Base-by-base conservation (phyloP, 2,797 vertebrate genomes). In the Tapera naevia region DNA sequence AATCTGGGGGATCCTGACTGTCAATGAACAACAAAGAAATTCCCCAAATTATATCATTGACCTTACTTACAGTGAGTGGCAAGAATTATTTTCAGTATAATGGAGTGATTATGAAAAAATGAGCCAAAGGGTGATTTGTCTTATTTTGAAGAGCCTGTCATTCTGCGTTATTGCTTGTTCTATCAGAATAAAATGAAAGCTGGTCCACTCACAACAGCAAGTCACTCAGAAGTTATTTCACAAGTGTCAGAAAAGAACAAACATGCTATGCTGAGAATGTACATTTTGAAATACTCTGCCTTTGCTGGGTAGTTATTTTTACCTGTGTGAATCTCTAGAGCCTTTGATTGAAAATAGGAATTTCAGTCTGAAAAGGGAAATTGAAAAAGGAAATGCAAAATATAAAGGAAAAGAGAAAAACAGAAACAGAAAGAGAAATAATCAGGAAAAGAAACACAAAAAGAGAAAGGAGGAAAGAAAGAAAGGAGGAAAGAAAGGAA, bases 401-500 rank as follows among this genome's bases (percentile, higher is more conserved):
- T 13, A 30, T 32, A 64, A 67, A 69, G 8, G 3, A 79, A 56
- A 82, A 51, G 7, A n/a, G 10, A n/a, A 35, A 86, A 73, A 62
- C 1, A 43, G 27, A 53, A 50, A 25, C 2, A 45, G 15, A 45
- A 61, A 64, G 2, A 5, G 45, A 69, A 54, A 23, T 1, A 64
- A 64, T 37, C 2, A 8, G 11, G 22, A 53, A 28, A 84, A 35
- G 0, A 80, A 64, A 48, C 0, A 51, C 1, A 32, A 2, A 46
- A 65, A 61, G 2, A 35, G 4, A 9, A 10, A 24, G 39, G 43
- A 35, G 1, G 7, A 50, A 45, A 50, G 22, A 46, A 18, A 46
- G 1, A 54, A 28, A 5, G 17, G 33, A 1, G 43, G n/a, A n/a
- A n/a, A n/a, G n/a, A n/a, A n/a, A n/a, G 2, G 25, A 48, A 18